phyloP scores from a whole-genome alignment of 1,140 invertebrate species.

The Saccostrea echinata region DNA sequence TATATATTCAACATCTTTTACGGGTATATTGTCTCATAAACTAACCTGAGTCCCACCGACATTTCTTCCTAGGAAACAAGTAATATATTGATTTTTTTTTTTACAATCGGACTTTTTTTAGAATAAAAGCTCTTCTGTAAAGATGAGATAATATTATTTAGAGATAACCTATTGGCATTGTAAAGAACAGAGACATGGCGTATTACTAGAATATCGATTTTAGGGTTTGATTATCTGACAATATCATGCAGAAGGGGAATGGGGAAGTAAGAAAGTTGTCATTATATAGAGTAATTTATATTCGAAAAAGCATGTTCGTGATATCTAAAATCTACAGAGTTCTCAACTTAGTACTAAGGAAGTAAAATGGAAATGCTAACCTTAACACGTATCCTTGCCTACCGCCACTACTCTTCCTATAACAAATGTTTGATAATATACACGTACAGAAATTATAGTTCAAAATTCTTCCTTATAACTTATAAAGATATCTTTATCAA shows the following conservation, averaged over 20 bases:
- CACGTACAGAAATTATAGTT: neutral
- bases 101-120: neutral
- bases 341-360: neutral
- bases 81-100: neutral
- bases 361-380: neutral
- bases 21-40: neutral
- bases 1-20: neutral
- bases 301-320: neutral
- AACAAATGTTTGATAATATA: neutral
- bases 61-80: neutral
- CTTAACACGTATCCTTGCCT: neutral
- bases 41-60: neutral
- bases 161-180: conserved; percentile 20
- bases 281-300: neutral
- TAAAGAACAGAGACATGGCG: neutral
- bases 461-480: neutral
- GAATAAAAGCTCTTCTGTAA: neutral
- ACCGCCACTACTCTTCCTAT: neutral
- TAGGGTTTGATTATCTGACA: neutral
- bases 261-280: neutral
- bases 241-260: neutral
- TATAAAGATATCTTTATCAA: no score
- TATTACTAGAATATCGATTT: neutral
- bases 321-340: neutral
- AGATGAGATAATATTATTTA: neutral